Evolutionary conservation across 2,113 vertebrate genomes (phyloP), one percentile per base, ranked within the genome.

Genomic region (Dermatemys mawii): DNA sequence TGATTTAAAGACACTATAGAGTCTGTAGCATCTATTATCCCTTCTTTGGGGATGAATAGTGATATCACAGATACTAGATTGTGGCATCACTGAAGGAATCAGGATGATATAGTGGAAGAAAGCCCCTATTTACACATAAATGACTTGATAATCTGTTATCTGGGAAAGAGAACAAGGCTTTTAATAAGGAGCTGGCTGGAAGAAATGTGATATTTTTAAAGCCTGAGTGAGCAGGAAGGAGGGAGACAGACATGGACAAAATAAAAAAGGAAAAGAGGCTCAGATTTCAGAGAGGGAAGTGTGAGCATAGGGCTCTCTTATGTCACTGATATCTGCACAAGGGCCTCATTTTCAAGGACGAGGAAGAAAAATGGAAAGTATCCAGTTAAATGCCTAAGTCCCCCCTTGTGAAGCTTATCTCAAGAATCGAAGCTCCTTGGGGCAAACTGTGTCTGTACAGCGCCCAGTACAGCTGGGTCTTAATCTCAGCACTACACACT

Each of bases 341-440:
- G 50, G 73, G 49, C 89, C 94, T 97, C 84, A 84, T 90, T 96
- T 96, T 94, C 76, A 94, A 57, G 17, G 29, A 96, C 48, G 55
- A 67, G 54, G 24, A 35, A 54, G 67, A 32, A 89, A 96, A 96
- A 89, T 57, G 81, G 84, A 92, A 97, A 97, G 63, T 87, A 87
- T 88, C 54, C 86, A 63, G 11, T 67, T 67, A 17, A 8, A 67
- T n/a, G 60, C 35, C 14, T 67, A 38, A 17, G 19, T 38, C 41
- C 17, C 84, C 84, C 24, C 54, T 88, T 49, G 63, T 80, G 11
- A 6, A 17, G 63, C 63, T 83, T 44, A 22, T 55, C 8, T n/a
- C 54, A 70, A 51, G 26, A 1, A 1, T 26, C 63, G 27, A 19
- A 86, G 11, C 2, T 8, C 70, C 17, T 8, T 3, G 10, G 83